These are phyloP conservation scores for Rhingia campestris DNA, from an alignment of 2,888 invertebrate genomes.

Conservation along the genomic window DNA sequence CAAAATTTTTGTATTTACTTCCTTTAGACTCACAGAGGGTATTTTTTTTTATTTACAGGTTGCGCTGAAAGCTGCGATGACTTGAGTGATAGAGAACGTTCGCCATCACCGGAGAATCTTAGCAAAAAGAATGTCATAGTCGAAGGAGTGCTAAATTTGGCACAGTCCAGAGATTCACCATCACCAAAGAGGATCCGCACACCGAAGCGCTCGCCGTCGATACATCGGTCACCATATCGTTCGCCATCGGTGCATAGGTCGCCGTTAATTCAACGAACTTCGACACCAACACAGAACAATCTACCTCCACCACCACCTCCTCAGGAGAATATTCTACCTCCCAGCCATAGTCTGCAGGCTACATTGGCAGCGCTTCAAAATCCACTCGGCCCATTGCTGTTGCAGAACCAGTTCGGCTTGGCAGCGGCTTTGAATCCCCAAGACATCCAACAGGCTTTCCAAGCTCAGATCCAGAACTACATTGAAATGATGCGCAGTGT, in stretches of 20 bases:
- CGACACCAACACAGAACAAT: constrained; percentile 60
- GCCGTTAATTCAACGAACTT: constrained; percentile 38
- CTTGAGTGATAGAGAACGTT: constrained; percentile 59
- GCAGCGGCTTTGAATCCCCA: constrained; percentile 76
- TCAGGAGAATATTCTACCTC: constrained; percentile 7
- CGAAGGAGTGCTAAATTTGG: constrained; percentile 79
- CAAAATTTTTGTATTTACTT: constrained; percentile 76
- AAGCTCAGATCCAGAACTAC: constrained; percentile 81
- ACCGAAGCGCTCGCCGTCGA: constrained; percentile 53
- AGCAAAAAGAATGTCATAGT: constrained; percentile 76
- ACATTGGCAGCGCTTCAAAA: constrained; percentile 78
- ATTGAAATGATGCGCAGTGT: constrained; percentile 81
- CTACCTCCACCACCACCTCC: constrained; percentile 64
- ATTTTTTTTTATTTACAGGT: constrained; percentile 76
- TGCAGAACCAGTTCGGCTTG: constrained; percentile 79
- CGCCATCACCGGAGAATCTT: constrained; percentile 78
- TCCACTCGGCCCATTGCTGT: constrained; percentile 78
- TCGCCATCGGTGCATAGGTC: constrained; percentile 29
- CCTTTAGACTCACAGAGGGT: constrained; percentile 42
- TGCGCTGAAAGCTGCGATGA: constrained; percentile 77
- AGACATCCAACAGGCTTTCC: constrained; percentile 81
- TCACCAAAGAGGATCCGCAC: constrained; percentile 75
- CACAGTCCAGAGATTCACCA: constrained; percentile 70
- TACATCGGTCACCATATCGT: constrained; percentile 38
- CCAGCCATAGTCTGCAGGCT: constrained; percentile 68